Percentiles rank a stretch among this genome's conserved stretches.
Evolutionary conservation across 2,797 vertebrate genomes (phyloP).

Genomic region (Eidolon dupreanum): DNA sequence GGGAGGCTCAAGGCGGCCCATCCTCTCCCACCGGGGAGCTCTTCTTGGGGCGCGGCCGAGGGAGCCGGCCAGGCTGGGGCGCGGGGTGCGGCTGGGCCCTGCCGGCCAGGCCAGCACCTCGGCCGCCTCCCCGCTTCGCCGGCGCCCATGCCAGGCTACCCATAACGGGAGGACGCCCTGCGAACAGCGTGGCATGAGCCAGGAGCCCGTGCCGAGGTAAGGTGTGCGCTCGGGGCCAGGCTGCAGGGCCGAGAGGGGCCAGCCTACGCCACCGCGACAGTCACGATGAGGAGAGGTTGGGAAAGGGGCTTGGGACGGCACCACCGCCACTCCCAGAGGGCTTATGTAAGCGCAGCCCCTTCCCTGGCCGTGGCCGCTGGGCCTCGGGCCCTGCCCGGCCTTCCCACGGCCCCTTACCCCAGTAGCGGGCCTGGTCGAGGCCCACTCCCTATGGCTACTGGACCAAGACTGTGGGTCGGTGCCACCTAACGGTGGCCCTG

Average conservation of each 20-base stretch:
- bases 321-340: background rate
- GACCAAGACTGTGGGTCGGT: background rate
- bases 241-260: background rate
- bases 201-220: conserved; percentile 81
- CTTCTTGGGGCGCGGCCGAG: conserved; percentile 31
- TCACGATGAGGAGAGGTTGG: conserved; percentile 56
- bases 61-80: conserved; percentile 67
- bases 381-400: background rate
- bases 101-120: conserved; percentile 62
- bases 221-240: conserved; percentile 55
- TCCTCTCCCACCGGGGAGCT: conserved; percentile 69
- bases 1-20: conserved; percentile 65
- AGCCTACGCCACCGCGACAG: background rate
- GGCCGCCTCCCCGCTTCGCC: conserved; percentile 26
- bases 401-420: background rate
- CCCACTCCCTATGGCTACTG: background rate
- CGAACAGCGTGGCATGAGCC: conserved; percentile 81
- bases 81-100: conserved; percentile 68
- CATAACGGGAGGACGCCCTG: conserved; percentile 70
- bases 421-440: background rate
- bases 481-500: background rate
- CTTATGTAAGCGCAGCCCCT: conserved; percentile 59
- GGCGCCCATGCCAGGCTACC: conserved; percentile 66
- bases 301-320: conserved; percentile 19
- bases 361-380: background rate